Evolutionary conservation across 1,140 invertebrate species (phyloP).

Genomic region (Melipona quadrifasciata): DNA sequence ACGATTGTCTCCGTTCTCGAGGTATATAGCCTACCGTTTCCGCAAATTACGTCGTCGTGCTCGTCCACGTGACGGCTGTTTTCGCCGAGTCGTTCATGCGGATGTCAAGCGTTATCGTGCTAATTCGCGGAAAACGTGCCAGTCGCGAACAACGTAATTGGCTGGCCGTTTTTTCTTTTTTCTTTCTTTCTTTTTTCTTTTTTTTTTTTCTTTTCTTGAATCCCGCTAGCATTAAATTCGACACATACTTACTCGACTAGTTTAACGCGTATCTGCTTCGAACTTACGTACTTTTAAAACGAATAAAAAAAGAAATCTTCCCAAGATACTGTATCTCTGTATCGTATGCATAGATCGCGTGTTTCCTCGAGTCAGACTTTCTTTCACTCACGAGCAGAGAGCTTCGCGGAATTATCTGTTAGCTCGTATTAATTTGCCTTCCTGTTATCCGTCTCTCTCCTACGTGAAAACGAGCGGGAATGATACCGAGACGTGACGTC

Average conservation of each 20-base stretch:
- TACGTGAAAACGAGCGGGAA: neutral
- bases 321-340: rapidly evolving
- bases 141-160: neutral
- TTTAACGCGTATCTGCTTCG: neutral
- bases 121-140: constrained; percentile 11
- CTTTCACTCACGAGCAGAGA: neutral
- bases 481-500: neutral
- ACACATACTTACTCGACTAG: neutral
- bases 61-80: constrained; percentile 5
- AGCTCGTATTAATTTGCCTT: neutral
- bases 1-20: neutral
- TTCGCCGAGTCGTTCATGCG: neutral
- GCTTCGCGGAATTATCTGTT: neutral
- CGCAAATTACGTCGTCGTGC: neutral
- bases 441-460: neutral
- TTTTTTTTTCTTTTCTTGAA: neutral
- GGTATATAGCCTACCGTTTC: neutral
- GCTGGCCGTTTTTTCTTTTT: constrained; percentile 12
- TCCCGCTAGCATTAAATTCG: neutral
- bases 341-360: neutral
- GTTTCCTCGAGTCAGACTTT: neutral
- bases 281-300: neutral
- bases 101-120: constrained; percentile 11
- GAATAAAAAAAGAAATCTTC: neutral
- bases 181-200: neutral